Evolutionary conservation across 2,113 vertebrate genomes (phyloP).

Genomic region (Rhinoderma darwinii): DNA sequence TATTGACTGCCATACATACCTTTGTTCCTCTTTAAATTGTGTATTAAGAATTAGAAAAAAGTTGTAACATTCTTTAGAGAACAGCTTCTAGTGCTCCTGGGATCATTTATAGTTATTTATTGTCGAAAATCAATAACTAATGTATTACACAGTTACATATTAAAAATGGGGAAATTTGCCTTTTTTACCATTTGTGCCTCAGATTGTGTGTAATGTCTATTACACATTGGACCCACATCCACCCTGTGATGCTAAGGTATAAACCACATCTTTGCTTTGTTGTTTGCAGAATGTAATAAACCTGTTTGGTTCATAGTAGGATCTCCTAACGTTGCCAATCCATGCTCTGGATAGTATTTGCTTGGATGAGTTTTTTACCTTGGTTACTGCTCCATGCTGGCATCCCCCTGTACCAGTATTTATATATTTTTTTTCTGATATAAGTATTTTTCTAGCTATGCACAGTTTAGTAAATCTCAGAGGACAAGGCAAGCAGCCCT

Average conservation of each 20-base stretch:
- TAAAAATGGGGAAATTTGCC: background rate
- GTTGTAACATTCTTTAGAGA: background rate
- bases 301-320: background rate
- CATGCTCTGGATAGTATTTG: constrained; percentile 38
- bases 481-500: constrained; percentile 39
- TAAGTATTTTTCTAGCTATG: constrained; percentile 77
- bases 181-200: constrained; percentile 34
- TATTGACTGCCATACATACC: constrained; percentile 15
- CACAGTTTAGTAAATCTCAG: constrained; percentile 75
- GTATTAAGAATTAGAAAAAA: background rate
- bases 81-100: background rate
- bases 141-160: background rate
- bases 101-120: constrained; percentile 28
- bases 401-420: constrained; percentile 70
- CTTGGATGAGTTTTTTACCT: background rate
- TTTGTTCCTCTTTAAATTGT: background rate
- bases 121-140: background rate
- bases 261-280: background rate
- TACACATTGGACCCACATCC: background rate
- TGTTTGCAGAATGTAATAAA: background rate
- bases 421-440: constrained; percentile 75
- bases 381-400: constrained; percentile 37
- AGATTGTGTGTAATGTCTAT: background rate
- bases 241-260: background rate
- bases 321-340: background rate